These are phyloP conservation scores for Platysternon megacephalum DNA, from an alignment of 2,113 vertebrate genomes.

Conservation along the genomic window DNA sequence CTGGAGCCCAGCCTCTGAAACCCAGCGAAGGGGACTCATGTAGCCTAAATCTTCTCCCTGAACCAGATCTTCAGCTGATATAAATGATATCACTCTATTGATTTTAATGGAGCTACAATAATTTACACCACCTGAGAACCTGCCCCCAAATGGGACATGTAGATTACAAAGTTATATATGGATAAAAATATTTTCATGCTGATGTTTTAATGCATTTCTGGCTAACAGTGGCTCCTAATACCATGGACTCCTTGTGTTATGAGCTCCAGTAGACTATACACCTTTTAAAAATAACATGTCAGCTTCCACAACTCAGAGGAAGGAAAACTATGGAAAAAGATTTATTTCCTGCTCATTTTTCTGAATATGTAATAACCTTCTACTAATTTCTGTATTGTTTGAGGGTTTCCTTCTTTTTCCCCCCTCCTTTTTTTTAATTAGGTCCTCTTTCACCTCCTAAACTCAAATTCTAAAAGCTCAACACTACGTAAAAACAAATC, in stretches of 20 bases:
- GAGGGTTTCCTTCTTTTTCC: background rate
- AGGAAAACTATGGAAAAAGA: background rate
- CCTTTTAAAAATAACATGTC: background rate
- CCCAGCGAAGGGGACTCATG: background rate
- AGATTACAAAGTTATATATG: background rate
- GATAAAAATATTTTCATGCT: background rate
- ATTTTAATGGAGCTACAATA: no score
- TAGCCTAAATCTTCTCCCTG: background rate
- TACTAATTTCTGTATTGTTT: no score
- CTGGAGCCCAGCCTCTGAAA: background rate
- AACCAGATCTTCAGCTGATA: accelerated
- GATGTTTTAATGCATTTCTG: background rate
- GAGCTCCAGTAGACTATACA: background rate
- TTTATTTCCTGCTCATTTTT: background rate
- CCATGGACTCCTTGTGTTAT: background rate
- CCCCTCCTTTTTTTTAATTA: background rate
- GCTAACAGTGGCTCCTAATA: background rate
- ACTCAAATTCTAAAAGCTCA: background rate
- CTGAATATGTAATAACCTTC: background rate
- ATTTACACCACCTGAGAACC: background rate
- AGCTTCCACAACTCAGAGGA: accelerated
- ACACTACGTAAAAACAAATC: accelerated
- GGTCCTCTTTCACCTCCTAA: background rate
- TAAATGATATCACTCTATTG: accelerated
- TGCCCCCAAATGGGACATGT: background rate